A percentile compares a stretch with the other conserved stretches of the same genome.
Evolutionary conservation across 1,140 invertebrate species (phyloP).

Genomic region (Hestina assimilis): DNA sequence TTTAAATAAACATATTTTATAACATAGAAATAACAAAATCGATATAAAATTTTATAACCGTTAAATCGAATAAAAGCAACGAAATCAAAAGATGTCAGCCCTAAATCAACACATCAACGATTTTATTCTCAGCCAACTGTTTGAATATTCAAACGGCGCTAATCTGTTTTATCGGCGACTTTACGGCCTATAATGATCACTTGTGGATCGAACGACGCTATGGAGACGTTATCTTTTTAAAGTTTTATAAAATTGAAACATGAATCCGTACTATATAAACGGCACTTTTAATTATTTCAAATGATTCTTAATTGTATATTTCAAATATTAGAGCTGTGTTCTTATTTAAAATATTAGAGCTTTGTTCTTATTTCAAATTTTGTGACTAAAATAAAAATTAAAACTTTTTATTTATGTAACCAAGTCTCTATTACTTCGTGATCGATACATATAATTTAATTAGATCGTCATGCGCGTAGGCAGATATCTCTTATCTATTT

Average conservation of each 20-base stretch:
- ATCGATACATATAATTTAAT: conserved; percentile 39
- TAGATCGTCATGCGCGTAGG: conserved; percentile 40
- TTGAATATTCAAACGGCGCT: conserved; percentile 66
- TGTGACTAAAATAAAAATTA: too few species aligned
- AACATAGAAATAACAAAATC: background rate
- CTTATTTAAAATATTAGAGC: too few species aligned
- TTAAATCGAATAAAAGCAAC: conserved; percentile 10
- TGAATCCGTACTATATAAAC: conserved; percentile 5
- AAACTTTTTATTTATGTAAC: conserved; percentile 3
- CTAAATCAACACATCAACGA: conserved; percentile 36
- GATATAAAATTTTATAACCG: conserved; percentile 19
- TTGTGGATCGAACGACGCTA: conserved; percentile 35
- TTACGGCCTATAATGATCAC: conserved; percentile 69
- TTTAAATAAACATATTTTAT: conserved; percentile 1
- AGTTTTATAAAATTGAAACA: conserved; percentile 13
- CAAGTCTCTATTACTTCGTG: background rate
- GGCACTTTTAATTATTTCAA: conserved; percentile 6
- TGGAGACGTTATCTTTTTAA: conserved; percentile 33
- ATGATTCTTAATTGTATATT: too few species aligned
- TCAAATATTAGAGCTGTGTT: too few species aligned
- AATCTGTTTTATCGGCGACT: conserved; percentile 71
- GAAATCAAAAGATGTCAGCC: conserved; percentile 19
- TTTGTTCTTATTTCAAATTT: too few species aligned
- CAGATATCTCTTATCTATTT: conserved; percentile 36
- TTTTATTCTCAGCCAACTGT: conserved; percentile 49